Conservation (phyloP, 2,797 vertebrate species). For the Tangara arthus region DNA sequence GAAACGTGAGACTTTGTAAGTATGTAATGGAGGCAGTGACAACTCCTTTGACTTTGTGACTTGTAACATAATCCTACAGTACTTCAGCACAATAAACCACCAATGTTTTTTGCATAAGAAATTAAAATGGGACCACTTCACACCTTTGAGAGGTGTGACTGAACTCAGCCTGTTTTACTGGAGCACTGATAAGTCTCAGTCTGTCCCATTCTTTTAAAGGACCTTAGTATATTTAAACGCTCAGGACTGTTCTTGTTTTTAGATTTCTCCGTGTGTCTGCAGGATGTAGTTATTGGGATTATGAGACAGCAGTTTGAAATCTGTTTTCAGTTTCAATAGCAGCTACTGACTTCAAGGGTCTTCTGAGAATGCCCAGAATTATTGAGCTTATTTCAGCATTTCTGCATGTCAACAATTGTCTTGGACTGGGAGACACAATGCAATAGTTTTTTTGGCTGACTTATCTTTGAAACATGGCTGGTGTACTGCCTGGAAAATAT, state of each 20-base stretch:
- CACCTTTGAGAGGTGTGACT: neutral
- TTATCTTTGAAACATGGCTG: neutral
- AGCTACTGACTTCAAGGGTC: neutral
- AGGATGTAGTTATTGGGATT: neutral
- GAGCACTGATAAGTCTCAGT: neutral
- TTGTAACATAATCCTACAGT: too few relatives aligned
- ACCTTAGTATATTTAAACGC: neutral
- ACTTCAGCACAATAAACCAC: too few relatives aligned
- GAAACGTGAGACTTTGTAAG: neutral
- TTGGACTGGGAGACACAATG: rapidly evolving
- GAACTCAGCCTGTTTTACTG: neutral
- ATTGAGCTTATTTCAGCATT: neutral
- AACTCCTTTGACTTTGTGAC: too few relatives aligned
- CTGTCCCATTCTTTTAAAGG: neutral
- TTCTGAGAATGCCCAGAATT: neutral
- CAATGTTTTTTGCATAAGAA: too few relatives aligned
- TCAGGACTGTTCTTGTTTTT: neutral
- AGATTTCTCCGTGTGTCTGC: neutral
- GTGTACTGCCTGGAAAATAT: neutral
- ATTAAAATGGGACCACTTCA: too few relatives aligned
- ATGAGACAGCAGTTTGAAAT: neutral
- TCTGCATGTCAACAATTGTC: neutral
- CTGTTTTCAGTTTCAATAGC: neutral
- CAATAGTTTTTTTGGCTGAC: neutral
- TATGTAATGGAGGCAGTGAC: neutral